phyloP scores from a whole-genome alignment of 2,113 vertebrate genomes.

The Rhagologus leucostigma region DNA sequence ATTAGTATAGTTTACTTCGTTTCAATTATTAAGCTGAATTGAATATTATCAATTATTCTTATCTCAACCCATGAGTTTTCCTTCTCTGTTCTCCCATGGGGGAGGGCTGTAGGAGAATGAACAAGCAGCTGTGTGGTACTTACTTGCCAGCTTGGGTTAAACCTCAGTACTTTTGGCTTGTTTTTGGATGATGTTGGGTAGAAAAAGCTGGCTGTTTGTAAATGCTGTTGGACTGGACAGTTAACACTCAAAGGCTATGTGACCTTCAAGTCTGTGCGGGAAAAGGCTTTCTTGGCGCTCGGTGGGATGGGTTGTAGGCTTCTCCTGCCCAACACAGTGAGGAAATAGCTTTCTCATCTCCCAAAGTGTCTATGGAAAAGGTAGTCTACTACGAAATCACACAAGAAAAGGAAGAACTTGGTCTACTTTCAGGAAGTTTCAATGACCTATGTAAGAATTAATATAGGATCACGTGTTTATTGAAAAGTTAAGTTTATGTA shows the following conservation, averaged over 20 bases:
- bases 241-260: not conserved
- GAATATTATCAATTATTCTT: not conserved
- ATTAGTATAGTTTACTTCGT: not conserved
- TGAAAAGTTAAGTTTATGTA: not conserved
- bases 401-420: not conserved
- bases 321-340: not conserved
- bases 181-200: not conserved
- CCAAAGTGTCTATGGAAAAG: not conserved
- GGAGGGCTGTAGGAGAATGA: not conserved
- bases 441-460: not conserved
- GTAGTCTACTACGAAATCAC: not conserved
- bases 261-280: not conserved
- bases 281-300: not conserved
- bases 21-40: not conserved
- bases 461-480: not conserved
- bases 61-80: rapidly evolving
- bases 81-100: not conserved
- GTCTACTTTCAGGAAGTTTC: not conserved
- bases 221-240: not conserved
- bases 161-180: not conserved
- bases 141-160: not conserved
- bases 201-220: not conserved
- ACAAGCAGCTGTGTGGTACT: rapidly evolving
- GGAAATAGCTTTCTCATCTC: not conserved
- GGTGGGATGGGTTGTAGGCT: not conserved